A percentile compares a stretch with the other conserved stretches of the same genome.
Evolutionary conservation across 2,888 invertebrate genomes (phyloP).

Genomic region (Melanostoma scalare): DNA sequence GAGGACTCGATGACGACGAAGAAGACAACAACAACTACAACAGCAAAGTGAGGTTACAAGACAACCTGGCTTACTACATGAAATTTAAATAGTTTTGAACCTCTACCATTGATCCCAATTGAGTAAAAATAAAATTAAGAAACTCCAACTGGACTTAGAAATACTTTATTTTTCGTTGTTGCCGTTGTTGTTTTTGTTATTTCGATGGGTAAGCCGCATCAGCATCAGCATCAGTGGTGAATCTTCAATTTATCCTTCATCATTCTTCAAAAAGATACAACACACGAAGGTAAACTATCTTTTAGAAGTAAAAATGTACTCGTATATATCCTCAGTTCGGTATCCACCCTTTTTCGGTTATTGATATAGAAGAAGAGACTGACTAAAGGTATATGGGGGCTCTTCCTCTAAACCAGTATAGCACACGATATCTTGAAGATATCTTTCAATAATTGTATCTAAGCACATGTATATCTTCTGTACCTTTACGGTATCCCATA

Average conservation of each 20-base stretch:
- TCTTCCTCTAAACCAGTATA: conserved; percentile 1
- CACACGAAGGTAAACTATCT: conserved; percentile 34
- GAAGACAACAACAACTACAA: conserved; percentile 31
- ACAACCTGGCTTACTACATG: conserved; percentile 67
- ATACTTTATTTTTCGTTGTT: conserved; percentile 7
- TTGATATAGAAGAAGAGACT: conserved; percentile 79
- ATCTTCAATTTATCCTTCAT: conserved; percentile 68
- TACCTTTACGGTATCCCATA: conserved; percentile 47
- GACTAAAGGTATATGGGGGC: too few species aligned
- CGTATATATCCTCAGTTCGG: conserved; percentile 45
- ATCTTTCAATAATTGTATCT: conserved; percentile 73
- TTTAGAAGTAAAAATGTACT: conserved; percentile 21
- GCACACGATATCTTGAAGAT: conserved; percentile 69
- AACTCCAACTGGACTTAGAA: conserved; percentile 63
- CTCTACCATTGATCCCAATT: conserved; percentile 72
- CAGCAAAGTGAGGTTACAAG: conserved; percentile 24
- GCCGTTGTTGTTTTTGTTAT: conserved; percentile 4
- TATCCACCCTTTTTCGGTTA: conserved; percentile 81
- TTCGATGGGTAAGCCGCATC: conserved; percentile 15
- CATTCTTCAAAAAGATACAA: conserved; percentile 52
- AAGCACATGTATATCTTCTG: conserved; percentile 52
- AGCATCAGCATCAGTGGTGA: conserved; percentile 4
- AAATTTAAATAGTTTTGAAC: conserved; percentile 72
- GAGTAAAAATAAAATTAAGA: conserved; percentile 71
- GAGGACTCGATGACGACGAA: conserved; percentile 42